Base-by-base conservation (phyloP, 2,113 vertebrate genomes). In the Oenanthe oenanthe region DNA sequence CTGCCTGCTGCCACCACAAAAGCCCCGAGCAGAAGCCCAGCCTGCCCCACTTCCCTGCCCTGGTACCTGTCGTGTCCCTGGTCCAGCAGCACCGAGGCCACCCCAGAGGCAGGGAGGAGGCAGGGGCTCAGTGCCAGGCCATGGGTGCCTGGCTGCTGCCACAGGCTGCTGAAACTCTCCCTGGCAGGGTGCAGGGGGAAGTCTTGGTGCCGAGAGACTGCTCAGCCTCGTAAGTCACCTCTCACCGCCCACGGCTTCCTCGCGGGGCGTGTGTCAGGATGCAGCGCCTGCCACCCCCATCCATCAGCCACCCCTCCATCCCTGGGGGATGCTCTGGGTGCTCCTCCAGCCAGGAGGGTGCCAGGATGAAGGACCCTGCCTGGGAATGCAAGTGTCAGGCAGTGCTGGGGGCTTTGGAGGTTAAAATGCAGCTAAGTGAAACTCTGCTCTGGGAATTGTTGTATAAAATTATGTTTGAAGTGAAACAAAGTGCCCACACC, bases 191-290 rank as follows among this genome's bases (percentile, higher is more conserved):
- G 34, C n/a, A 12, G 10, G 50, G 17, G 71, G 60, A 95, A 95
- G 58, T 60, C 19, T 2, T 0, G 18, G 54, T 0, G 2, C 22
- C 2, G 6, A n/a, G 42, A 9, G 22, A 15, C 36, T 1, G 31
- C 79, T 65, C 20, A 2, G 61, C 56, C 36, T 84, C 72, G 16
- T 96, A 96, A 92, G 31, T 42, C 26, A 8, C 34, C 43, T 89
- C 77, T 17, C 14, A 9, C 63, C 95, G 73, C 96, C 95, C 89
- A 92, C 93, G 4, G 65, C 76, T 95, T 96, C 79, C 96, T 84
- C 3, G 0, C 1, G 2, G 73, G 89, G 76, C 12, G 7, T 66
- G 63, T 2, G 29, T 28, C 15, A 50, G 72, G 60, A n/a, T 3
- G 47, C 32, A 0, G 84, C 1, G 5, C 43, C 51, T 0, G 9